Evolutionary conservation across 2,888 invertebrate species (phyloP), one percentile per base, ranked within the genome.

Genomic region (Thecocarcelia acutangulata): DNA sequence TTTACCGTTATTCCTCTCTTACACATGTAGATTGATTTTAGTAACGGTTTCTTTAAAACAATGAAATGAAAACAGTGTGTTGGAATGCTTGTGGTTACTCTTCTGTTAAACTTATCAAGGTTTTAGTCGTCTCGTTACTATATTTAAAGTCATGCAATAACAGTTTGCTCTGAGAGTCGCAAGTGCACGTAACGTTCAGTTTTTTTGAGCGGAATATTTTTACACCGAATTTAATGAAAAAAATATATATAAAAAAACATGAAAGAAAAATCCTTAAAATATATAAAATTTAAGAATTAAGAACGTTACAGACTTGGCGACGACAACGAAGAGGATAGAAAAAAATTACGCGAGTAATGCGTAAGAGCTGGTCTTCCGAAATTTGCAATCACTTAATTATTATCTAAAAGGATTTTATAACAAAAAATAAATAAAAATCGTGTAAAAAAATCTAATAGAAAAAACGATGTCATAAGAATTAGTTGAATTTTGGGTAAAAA

Each of bases 311-410:
- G 82, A 82, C 82, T 66, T 82, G 37, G 48, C 70, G 82, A 75
- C 82, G 82, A 78, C 82, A 73, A 44, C 68, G 56, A 69, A 59
- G 52, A 61, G 59, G 48, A 42, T 46, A 52, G 12, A 37, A 61
- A 48, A 61, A 59, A 63, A 50, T 44, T 63, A 63, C 54, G 76
- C 46, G 66, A 76, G 19, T 70, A 80, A 61, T 46, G 70, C 72
- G 66, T 81, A 82, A 82, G 74, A 79, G 70, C 61, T 75, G 59
- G 82, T 82, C 82, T 82, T 79, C 82, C 78, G 66, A 70, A 56
- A 77, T 64, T 69, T n/a, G 21, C 50, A 63, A 70, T 46, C 61
- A 37, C 3, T 52, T 66, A 78, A 59, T 58, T 42, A 59, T 40
- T 58, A 28, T 52, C 56, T 24, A 50, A 52, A 69, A 52, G 58